Conservation (phyloP, 1,140 invertebrate genomes). For the Marisa cornuarietis region DNA sequence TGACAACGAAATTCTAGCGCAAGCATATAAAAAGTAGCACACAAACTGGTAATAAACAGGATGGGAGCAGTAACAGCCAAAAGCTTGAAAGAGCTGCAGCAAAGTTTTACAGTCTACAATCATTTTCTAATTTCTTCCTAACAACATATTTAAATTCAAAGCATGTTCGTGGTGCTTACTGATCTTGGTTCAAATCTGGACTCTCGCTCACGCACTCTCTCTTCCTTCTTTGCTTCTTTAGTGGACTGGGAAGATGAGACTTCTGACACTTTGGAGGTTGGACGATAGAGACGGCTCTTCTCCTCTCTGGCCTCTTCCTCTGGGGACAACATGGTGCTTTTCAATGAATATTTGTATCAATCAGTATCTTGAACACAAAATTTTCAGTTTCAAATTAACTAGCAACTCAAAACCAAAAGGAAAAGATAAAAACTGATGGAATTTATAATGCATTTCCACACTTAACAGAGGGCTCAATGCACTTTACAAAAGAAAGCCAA, state of each 20-base stretch:
- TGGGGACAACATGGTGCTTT: background rate
- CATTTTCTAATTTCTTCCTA: no score
- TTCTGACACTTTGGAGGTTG: slow-evolving; percentile 77
- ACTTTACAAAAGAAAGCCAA: no score
- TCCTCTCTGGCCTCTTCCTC: slow-evolving; percentile 31
- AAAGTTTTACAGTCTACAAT: no score
- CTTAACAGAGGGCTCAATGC: no score
- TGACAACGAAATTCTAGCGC: no score
- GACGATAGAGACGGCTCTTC: slow-evolving; percentile 86
- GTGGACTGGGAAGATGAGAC: slow-evolving; percentile 70
- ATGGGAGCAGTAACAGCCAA: no score
- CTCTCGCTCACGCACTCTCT: slow-evolving; percentile 16
- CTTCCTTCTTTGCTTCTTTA: slow-evolving; percentile 70
- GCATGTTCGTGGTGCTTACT: slow-evolving; percentile 7
- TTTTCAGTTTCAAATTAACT: background rate
- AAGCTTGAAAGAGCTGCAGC: no score
- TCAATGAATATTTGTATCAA: no score
- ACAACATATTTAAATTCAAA: background rate
- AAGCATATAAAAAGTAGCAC: no score
- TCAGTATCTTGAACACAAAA: no score
- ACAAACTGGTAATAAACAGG: no score
- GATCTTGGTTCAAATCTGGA: slow-evolving; percentile 22
- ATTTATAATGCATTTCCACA: no score
- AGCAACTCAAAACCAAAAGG: background rate
- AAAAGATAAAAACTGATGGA: background rate